A percentile compares a stretch with the other conserved stretches of the same genome.
Evolutionary conservation across 2,113 vertebrate genomes (phyloP).

Genomic region (Lycaon pictus): DNA sequence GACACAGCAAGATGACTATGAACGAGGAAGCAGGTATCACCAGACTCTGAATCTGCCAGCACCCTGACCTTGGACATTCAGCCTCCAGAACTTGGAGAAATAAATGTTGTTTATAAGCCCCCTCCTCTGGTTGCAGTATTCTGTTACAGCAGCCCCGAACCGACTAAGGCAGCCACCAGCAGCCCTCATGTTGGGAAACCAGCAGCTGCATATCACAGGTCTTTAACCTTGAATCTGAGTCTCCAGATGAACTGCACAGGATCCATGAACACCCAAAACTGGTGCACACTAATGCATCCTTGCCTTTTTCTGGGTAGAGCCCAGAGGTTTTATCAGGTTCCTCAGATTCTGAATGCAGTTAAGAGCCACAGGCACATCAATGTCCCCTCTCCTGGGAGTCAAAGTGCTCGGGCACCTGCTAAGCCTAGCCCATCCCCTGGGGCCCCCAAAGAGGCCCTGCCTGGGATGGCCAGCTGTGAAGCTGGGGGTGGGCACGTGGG

Average conservation of each 20-base stretch:
- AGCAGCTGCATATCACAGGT: background rate
- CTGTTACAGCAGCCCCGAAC: accelerated
- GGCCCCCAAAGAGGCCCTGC: background rate
- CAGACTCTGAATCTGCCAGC: background rate
- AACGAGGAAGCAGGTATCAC: background rate
- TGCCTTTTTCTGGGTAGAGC: background rate
- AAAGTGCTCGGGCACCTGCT: background rate
- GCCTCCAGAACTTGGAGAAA: background rate
- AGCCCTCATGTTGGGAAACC: background rate
- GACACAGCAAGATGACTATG: background rate
- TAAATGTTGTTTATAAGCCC: background rate
- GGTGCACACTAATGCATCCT: background rate
- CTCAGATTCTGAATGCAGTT: background rate
- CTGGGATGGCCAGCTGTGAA: background rate
- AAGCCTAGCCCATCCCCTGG: background rate
- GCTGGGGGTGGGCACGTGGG: accelerated
- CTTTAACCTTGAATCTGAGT: background rate
- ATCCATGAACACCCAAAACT: background rate
- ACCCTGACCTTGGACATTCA: background rate
- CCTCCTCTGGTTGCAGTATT: background rate
- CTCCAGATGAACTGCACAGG: background rate
- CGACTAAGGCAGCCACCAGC: background rate
- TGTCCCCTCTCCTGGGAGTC: background rate
- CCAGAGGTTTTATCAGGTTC: background rate
- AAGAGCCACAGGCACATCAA: background rate